Evolutionary conservation across 2,113 vertebrate genomes (phyloP).

Genomic region (Pelobates fuscus): DNA sequence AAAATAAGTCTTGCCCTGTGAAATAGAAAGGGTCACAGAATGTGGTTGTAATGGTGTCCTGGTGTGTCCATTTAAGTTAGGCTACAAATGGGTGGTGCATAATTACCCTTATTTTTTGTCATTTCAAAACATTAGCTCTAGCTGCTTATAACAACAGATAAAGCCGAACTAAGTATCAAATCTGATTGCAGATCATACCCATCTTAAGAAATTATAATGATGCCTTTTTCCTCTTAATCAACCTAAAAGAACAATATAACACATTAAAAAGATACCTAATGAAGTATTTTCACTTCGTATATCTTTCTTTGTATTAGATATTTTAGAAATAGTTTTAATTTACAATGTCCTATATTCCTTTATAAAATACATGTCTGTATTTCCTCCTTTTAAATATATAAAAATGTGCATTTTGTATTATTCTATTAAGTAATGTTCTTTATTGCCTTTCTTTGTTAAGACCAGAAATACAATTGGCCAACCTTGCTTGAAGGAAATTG

Average conservation of each 20-base stretch:
- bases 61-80: slow-evolving; percentile 38
- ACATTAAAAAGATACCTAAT: too few species aligned
- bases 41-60: slow-evolving; percentile 19
- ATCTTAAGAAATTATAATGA: slow-evolving; percentile 5
- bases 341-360: too few species aligned
- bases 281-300: too few species aligned
- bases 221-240: neutral
- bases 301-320: too few species aligned
- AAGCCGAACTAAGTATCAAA: slow-evolving; percentile 28
- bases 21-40: slow-evolving; percentile 32
- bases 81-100: slow-evolving; percentile 23
- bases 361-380: too few species aligned
- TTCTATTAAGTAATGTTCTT: too few species aligned
- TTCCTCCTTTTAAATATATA: too few species aligned
- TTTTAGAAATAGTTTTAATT: too few species aligned
- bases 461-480: too few species aligned
- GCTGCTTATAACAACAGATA: slow-evolving; percentile 29
- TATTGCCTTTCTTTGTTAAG: too few species aligned
- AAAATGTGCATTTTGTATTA: too few species aligned
- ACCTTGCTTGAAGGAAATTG: too few species aligned
- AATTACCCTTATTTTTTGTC: slow-evolving; percentile 50
- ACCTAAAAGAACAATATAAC: neutral
- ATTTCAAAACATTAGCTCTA: slow-evolving; percentile 24
- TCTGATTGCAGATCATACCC: slow-evolving; percentile 21
- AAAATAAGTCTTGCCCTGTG: slow-evolving; percentile 29